Conservation (phyloP, 1,140 invertebrate species). For the Aphidius gifuensis region DNA sequence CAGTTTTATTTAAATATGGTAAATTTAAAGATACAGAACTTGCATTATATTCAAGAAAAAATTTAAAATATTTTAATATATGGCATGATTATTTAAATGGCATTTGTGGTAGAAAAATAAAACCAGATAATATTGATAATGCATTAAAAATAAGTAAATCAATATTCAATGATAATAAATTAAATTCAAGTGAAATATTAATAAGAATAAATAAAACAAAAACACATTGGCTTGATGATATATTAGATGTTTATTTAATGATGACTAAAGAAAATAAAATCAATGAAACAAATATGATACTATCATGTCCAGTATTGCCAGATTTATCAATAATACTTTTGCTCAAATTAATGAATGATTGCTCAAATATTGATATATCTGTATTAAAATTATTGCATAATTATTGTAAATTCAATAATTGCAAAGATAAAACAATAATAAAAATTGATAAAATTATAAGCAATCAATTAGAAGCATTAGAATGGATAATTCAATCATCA, state of each 20-base stretch:
- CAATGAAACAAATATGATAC: conserved; percentile 31
- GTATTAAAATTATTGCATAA: conserved; percentile 34
- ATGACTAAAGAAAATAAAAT: conserved; percentile 33
- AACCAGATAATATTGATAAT: conserved; percentile 25
- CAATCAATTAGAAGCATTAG: conserved; percentile 31
- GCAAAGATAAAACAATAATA: conserved; percentile 28
- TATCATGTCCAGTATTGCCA: conserved; percentile 32
- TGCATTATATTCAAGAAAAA: conserved; percentile 41
- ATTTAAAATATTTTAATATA: conserved; percentile 33
- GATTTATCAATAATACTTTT: conserved; percentile 38
- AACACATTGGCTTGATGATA: conserved; percentile 42
- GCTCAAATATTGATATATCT: conserved; percentile 30
- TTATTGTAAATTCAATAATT: conserved; percentile 30
- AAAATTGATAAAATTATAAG: conserved; percentile 29
- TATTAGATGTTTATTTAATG: conserved; percentile 40
- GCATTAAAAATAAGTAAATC: conserved; percentile 34
- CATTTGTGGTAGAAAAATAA: conserved; percentile 24
- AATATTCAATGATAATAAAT: conserved; percentile 33
- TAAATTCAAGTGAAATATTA: conserved; percentile 34
- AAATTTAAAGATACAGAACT: conserved; percentile 38
- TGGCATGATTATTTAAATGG: conserved; percentile 40
- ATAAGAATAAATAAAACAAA: conserved; percentile 32
- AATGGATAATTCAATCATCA: conserved; percentile 34
- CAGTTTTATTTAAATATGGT: conserved; percentile 28
- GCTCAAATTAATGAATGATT: conserved; percentile 33